Percentiles rank a stretch among this genome's conserved stretches.
Evolutionary conservation across 2,797 vertebrate species (phyloP).

Genomic region (Acanthurus lineatus): DNA sequence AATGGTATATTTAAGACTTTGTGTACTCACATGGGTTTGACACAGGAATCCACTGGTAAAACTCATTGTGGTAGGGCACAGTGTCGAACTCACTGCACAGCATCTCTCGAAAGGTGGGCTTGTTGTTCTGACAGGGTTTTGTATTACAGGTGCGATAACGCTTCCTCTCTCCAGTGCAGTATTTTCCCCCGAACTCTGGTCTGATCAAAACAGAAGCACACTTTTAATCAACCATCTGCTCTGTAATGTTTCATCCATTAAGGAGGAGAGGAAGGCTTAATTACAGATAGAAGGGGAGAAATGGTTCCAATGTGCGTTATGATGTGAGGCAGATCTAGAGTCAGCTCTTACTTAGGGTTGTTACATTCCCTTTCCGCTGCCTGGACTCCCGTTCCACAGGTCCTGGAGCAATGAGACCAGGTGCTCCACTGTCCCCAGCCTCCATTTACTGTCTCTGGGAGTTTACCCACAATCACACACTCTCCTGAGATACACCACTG

Average conservation of each 20-base stretch:
- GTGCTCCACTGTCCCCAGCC: slow-evolving; percentile 93
- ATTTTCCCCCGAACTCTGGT: slow-evolving; percentile 95
- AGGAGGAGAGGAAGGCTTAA: background rate
- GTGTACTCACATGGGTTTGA: slow-evolving; percentile 85
- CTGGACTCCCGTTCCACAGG: slow-evolving; percentile 94
- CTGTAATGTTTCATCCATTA: background rate
- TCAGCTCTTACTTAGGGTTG: slow-evolving; percentile 91
- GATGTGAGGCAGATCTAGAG: background rate
- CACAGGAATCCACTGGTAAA: slow-evolving; percentile 94
- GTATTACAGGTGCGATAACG: slow-evolving; percentile 94
- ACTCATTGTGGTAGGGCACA: slow-evolving; percentile 92
- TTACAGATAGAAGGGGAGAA: background rate
- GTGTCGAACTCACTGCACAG: slow-evolving; percentile 98
- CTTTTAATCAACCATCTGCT: background rate
- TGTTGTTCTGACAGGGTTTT: slow-evolving; percentile 83
- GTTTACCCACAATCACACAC: slow-evolving; percentile 95
- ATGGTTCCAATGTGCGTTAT: background rate
- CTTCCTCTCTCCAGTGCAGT: slow-evolving; percentile 95
- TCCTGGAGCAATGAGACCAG: slow-evolving; percentile 96
- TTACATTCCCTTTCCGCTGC: slow-evolving; percentile 93
- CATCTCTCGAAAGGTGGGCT: slow-evolving; percentile 94
- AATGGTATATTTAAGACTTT: slow-evolving; percentile 8
- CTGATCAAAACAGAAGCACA: slow-evolving; percentile 73
- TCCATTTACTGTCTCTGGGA: slow-evolving; percentile 93
- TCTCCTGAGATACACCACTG: slow-evolving; percentile 98